Percentiles rank a stretch among this genome's conserved stretches.
phyloP scores from a whole-genome alignment of 1,140 invertebrate genomes.

The Drosophila azteca region DNA sequence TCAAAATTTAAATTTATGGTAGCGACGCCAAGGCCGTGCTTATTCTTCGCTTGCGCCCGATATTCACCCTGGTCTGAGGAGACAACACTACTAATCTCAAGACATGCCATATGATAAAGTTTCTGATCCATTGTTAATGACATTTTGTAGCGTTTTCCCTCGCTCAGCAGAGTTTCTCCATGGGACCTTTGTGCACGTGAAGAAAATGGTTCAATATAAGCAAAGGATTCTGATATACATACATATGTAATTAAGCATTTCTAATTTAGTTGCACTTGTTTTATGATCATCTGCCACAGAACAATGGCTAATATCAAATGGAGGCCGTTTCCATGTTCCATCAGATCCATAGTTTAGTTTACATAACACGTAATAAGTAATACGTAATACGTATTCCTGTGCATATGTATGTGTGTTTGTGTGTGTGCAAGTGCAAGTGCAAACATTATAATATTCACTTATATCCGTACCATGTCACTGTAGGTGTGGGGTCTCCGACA shows the following conservation, averaged over 20 bases:
- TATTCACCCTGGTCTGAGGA: conserved; percentile 96
- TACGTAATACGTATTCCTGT: conserved; percentile 11
- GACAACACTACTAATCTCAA: conserved; percentile 93
- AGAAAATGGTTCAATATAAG: conserved; percentile 35
- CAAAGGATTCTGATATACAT: background rate
- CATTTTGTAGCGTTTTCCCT: conserved; percentile 91
- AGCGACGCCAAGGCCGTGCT: conserved; percentile 94
- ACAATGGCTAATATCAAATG: background rate
- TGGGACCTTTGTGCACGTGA: conserved; percentile 89
- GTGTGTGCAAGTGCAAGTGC: background rate
- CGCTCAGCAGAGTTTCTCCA: conserved; percentile 90
- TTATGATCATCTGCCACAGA: background rate
- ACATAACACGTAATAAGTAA: background rate
- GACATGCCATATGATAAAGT: conserved; percentile 93
- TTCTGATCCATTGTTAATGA: conserved; percentile 93
- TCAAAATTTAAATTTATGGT: conserved; percentile 98
- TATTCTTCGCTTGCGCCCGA: conserved; percentile 95
- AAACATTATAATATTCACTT: conserved; percentile 5
- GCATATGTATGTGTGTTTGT: background rate
- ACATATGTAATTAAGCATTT: no score
- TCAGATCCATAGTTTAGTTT: background rate
- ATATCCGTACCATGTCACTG: conserved; percentile 91
- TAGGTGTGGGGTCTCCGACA: conserved; percentile 96
- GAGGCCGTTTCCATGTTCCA: background rate
- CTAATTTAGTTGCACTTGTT: no score